These are phyloP conservation scores for Pteropus alecto DNA, from an alignment of 2,113 vertebrate species.

Conservation along the genomic window DNA sequence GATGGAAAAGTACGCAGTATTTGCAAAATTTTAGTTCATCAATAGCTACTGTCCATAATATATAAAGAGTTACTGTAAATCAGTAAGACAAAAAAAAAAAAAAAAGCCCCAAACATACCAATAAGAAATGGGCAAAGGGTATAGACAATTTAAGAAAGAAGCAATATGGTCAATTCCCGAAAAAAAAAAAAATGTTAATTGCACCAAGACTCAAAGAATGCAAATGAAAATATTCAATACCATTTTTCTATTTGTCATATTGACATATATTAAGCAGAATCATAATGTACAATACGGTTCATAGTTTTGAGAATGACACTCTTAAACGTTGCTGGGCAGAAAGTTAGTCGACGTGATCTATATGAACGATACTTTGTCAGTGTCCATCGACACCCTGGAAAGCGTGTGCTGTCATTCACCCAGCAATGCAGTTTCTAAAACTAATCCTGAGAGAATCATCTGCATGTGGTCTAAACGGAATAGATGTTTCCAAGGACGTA, in stretches of 20 bases:
- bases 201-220: background rate
- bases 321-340: background rate
- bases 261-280: background rate
- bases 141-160: background rate
- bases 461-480: background rate
- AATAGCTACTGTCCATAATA: background rate
- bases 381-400: background rate
- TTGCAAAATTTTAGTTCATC: background rate
- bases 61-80: background rate
- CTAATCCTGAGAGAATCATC: background rate
- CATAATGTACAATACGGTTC: background rate
- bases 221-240: background rate
- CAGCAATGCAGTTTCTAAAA: background rate
- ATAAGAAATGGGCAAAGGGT: background rate
- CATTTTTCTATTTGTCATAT: background rate
- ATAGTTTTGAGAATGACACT: background rate
- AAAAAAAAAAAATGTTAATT: background rate
- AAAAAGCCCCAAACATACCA: background rate
- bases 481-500: background rate
- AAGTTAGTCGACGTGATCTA: background rate
- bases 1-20: background rate
- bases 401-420: background rate
- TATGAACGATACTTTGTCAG: background rate
- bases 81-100: background rate
- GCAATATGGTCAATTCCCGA: background rate